Percentiles rank a stretch among this genome's conserved stretches.
phyloP scores from a whole-genome alignment of 2,797 vertebrate genomes.

The Myotis planiceps region DNA sequence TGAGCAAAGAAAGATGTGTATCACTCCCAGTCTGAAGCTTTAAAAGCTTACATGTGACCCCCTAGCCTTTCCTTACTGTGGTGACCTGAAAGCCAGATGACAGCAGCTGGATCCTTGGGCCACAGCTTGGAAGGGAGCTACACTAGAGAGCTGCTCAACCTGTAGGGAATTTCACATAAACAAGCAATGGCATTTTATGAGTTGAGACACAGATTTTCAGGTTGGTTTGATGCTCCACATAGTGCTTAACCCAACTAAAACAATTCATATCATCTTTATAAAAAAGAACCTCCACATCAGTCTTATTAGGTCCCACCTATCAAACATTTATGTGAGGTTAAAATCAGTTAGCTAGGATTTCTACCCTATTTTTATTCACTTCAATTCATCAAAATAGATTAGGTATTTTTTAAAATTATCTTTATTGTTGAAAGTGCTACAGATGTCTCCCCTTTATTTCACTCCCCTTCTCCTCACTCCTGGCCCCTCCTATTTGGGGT shows the following conservation, averaged over 20 bases:
- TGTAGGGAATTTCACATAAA: not conserved
- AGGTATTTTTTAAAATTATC: not conserved
- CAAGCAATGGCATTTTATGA: not conserved
- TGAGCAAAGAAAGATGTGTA: not conserved
- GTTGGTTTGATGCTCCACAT: not conserved
- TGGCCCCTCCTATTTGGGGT: not conserved
- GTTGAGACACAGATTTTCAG: not conserved
- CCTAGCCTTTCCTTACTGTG: not conserved
- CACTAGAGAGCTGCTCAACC: not conserved
- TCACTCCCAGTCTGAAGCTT: not conserved
- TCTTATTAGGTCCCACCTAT: not conserved
- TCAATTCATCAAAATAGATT: not conserved
- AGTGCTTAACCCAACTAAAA: not conserved
- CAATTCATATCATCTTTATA: not conserved
- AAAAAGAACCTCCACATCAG: not conserved
- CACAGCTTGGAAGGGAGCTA: not conserved
- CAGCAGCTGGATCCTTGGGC: not conserved
- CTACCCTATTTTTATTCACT: not conserved
- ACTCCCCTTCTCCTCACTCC: no score
- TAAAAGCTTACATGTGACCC: not conserved
- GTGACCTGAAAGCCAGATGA: not conserved
- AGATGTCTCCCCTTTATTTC: no score
- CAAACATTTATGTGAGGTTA: not conserved
- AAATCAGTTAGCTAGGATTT: conserved; percentile 1
- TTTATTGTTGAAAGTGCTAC: no score